Base-by-base conservation (phyloP, 2,797 vertebrate species). In the Melanotaenia parkinsoni region DNA sequence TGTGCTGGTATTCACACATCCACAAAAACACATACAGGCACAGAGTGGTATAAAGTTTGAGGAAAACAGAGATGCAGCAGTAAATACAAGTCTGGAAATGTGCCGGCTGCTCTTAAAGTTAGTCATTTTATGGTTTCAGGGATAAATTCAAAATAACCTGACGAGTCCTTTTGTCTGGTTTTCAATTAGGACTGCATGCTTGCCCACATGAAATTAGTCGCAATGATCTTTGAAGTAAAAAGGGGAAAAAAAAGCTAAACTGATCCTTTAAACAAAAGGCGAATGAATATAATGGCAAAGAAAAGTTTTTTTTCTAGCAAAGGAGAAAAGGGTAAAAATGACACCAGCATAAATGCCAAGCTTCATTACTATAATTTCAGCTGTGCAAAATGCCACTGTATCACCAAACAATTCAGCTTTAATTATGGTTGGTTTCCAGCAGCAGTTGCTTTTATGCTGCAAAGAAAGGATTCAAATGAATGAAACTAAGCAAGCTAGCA, bases 1-100 rank as follows among this genome's bases (percentile, higher is more conserved):
- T 82, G 88, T 85, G 79, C 81, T 80, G 85, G 80, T 68, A 84
- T 80, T 87, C 88, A 80, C 77, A 73, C 65, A 63, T 54, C 69
- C 57, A 82, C 43, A 81, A 26, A 76, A 50, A 74, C 56, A 74
- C 71, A 74, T 24, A 70, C 45, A 59, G 30, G 85, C 56, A 79
- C 50, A 76, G 64, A 70, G 45, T 14, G 18, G 22, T 64, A 47
- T 81, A 74, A 65, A 70, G 63, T 75, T 30, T 66, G 45, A 82
- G 54, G n/a, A 57, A 73, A 75, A 40, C 63, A 76, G 72, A 69
- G 40, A 79, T 54, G 58, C 16, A 77, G 56, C 28, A 26, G 58
- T 62, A 59, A 82, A 82, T 59, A 65, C 5, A 43, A 51, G 50
- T 30, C 32, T 80, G 70, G 51, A 81, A 79, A 50, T 37, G 59